These are phyloP conservation scores for Procapra przewalskii DNA, from an alignment of 2,113 vertebrate species.

Conservation along the genomic window DNA sequence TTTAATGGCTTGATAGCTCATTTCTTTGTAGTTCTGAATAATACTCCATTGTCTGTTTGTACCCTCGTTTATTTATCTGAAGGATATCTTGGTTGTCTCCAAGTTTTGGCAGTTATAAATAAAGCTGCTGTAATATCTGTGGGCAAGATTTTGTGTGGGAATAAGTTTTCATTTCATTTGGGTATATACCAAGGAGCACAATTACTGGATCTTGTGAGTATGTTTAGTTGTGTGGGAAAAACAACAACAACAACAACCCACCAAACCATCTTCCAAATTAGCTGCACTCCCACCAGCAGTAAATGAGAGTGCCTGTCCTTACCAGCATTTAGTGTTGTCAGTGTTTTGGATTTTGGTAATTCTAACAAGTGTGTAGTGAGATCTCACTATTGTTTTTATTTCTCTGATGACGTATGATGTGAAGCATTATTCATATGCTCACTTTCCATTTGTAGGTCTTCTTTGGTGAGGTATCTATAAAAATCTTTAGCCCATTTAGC, in stretches of 20 bases:
- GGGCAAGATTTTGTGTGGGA: not conserved
- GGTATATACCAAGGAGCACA: not conserved
- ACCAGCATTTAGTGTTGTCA: not conserved
- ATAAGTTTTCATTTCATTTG: conserved; percentile 1
- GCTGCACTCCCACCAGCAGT: not conserved
- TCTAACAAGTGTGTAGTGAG: not conserved
- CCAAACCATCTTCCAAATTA: not conserved
- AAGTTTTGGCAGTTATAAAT: not conserved
- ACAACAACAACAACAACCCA: not conserved
- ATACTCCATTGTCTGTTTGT: not conserved
- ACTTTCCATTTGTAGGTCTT: not conserved
- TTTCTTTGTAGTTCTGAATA: not conserved
- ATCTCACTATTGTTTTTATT: not conserved
- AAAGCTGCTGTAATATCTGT: not conserved
- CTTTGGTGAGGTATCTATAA: not conserved
- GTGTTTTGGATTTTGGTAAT: not conserved
- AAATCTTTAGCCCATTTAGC: not conserved
- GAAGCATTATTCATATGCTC: not conserved
- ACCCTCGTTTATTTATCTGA: not conserved
- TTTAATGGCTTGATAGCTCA: not conserved
- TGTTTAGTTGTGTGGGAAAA: not conserved
- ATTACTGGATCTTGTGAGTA: not conserved
- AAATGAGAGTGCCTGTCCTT: not conserved
- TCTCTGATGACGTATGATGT: not conserved
- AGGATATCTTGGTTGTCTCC: not conserved